Evolutionary conservation across 2,113 vertebrate genomes (phyloP), one percentile per base, ranked within the genome.

Genomic region (Scophthalmus maximus): DNA sequence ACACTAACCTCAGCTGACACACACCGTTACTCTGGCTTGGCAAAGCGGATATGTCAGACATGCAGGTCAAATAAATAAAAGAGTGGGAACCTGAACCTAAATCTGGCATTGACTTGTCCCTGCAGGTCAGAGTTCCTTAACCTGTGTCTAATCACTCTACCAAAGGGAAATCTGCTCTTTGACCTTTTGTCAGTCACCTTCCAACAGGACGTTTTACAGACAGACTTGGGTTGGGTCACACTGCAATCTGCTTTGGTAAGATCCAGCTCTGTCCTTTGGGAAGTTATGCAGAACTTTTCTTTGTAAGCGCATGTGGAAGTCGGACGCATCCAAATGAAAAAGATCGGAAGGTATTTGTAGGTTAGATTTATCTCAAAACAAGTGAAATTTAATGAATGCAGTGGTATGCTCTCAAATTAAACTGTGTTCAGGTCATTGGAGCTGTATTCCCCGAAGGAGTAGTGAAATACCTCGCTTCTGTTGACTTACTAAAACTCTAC

Each of bases 61-160:
- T 73, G 47, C 81, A 63, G 87, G 83, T 91, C 86, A 88, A 78
- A 76, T 76, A 86, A 88, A 90, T 88, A 87, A 64, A n/a, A 68
- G 61, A 84, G 68, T 25, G 50, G 82, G 73, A 89, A 88, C 79
- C 82, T 81, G 67, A 82, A 66, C 73, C 75, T 66, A 27, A 72
- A 23, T 78, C 57, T 69, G 49, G 18, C 44, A 63, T 25, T n/a
- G 34, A 60, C 76, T 73, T 44, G 65, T 71, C 63, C 68, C 65
- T 58, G 78, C 53, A 49, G 78, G 66, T 55, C 67, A 60, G 51
- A 2, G 49, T 73, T 67, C 73, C 49, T 71, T 78, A 73, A 79
- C 61, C 79, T 82, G 82, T 22, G 22, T 49, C 78, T 76, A 85
- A 81, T 84, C 72, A 58, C 22, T 30, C 23, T 59, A 76, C 74